These are phyloP conservation scores for Drosophila neoperkinsi DNA, from an alignment of 2,888 invertebrate species.

Conservation along the genomic window DNA sequence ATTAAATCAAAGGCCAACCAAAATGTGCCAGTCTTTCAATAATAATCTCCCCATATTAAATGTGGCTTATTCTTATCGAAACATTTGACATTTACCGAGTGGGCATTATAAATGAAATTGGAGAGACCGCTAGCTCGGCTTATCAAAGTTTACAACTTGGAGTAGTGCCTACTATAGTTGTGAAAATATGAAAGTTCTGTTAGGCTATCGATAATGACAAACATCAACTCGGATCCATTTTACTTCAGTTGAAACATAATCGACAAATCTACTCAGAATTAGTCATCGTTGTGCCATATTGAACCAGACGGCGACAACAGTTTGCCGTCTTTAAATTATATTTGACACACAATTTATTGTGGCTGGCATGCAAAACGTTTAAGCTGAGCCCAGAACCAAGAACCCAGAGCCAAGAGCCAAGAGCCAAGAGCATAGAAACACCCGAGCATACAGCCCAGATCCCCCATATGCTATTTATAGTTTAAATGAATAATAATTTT, in stretches of 20 bases:
- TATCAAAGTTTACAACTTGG: conserved; percentile 4
- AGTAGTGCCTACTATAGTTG: neutral
- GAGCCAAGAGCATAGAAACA: neutral
- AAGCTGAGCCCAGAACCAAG: conserved; percentile 19
- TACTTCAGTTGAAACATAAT: neutral
- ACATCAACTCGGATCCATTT: neutral
- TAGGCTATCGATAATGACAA: neutral
- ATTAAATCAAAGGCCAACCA: conserved; percentile 41
- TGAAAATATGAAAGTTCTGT: neutral
- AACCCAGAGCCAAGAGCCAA: conserved; percentile 17
- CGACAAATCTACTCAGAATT: conserved; percentile 27
- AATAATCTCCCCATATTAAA: conserved; percentile 29
- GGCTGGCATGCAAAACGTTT: conserved; percentile 37
- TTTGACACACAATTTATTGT: conserved; percentile 66
- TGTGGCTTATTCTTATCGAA: conserved; percentile 31
- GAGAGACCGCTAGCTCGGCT: neutral
- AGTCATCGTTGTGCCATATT: conserved; percentile 23
- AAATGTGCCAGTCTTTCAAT: conserved; percentile 29
- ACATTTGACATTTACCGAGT: conserved; percentile 19
- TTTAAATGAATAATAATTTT: neutral
- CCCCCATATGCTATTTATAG: neutral
- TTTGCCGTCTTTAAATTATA: conserved; percentile 60
- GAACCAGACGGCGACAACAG: conserved; percentile 41
- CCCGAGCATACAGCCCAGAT: neutral
- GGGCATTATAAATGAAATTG: conserved; percentile 31